These are phyloP conservation scores for Trissoscelio sp. DNA, from an alignment of 2,888 invertebrate species.

Conservation along the genomic window DNA sequence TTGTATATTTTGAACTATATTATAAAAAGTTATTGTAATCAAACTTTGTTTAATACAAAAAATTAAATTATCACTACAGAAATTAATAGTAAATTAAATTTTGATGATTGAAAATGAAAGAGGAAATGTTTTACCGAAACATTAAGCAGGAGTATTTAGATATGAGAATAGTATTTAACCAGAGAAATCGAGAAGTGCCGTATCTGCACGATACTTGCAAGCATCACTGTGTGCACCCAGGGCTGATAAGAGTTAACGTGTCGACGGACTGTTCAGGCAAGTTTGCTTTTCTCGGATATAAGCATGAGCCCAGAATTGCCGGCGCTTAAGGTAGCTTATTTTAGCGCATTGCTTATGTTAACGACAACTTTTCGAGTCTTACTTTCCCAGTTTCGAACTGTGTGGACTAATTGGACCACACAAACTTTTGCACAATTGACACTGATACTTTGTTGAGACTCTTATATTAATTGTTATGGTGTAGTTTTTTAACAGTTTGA, in stretches of 20 bases:
- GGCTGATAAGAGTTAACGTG: slow-evolving; percentile 75
- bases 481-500: background rate
- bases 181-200: slow-evolving; percentile 42
- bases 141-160: slow-evolving; percentile 40
- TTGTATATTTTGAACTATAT: too few relatives aligned
- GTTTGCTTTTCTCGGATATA: slow-evolving; percentile 73
- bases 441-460: slow-evolving; percentile 15
- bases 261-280: slow-evolving; percentile 67
- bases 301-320: slow-evolving; percentile 60
- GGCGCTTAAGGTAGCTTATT: slow-evolving; percentile 48
- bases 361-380: slow-evolving; percentile 54
- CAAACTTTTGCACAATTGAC: slow-evolving; percentile 36
- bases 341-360: slow-evolving; percentile 54
- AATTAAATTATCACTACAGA: too few relatives aligned
- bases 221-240: slow-evolving; percentile 73
- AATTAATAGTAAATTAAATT: slow-evolving; percentile 18
- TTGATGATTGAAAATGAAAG: slow-evolving; percentile 32
- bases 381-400: slow-evolving; percentile 40
- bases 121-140: slow-evolving; percentile 11
- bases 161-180: slow-evolving; percentile 53
- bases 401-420: slow-evolving; percentile 36
- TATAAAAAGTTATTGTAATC: too few relatives aligned
- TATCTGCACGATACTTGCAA: slow-evolving; percentile 54
- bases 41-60: too few relatives aligned
- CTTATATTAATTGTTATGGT: background rate